phyloP scores from a whole-genome alignment of 2,888 invertebrate genomes.

The Taenaris catops region DNA sequence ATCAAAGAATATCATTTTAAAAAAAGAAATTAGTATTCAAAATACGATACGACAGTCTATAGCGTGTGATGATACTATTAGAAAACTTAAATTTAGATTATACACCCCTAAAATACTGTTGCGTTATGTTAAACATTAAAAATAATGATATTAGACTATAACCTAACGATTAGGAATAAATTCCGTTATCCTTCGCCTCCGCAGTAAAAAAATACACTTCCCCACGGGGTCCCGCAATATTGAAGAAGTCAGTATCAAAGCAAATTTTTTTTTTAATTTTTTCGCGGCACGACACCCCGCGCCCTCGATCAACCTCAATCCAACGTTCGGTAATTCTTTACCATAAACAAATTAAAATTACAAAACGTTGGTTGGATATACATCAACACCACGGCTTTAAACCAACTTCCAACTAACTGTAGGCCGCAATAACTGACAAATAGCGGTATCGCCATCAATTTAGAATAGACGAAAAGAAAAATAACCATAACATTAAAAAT shows the following conservation, averaged over 20 bases:
- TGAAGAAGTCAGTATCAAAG: slow-evolving; percentile 5
- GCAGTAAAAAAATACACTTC: slow-evolving; percentile 22
- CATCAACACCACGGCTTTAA: slow-evolving; percentile 5
- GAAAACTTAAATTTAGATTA: slow-evolving; percentile 69
- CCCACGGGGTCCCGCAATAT: slow-evolving; percentile 10
- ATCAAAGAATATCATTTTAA: slow-evolving; percentile 32
- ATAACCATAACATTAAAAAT: no score
- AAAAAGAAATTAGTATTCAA: slow-evolving; percentile 24
- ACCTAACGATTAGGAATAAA: slow-evolving; percentile 35
- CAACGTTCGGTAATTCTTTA: slow-evolving; percentile 17
- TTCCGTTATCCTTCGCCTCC: slow-evolving; percentile 17
- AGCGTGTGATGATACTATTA: slow-evolving; percentile 36
- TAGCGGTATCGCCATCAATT: slow-evolving; percentile 35
- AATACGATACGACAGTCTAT: slow-evolving; percentile 40
- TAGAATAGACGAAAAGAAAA: no score
- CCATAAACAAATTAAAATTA: slow-evolving; percentile 8
- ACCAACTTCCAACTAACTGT: slow-evolving; percentile 16
- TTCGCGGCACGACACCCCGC: slow-evolving; percentile 6
- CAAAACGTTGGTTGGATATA: slow-evolving; percentile 11
- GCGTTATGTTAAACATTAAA: slow-evolving; percentile 70
- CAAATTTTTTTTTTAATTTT: slow-evolving; percentile 1
- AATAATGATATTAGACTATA: slow-evolving; percentile 75
- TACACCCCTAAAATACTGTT: slow-evolving; percentile 74
- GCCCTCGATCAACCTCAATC: slow-evolving; percentile 11
- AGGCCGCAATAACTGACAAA: slow-evolving; percentile 30